phyloP scores from a whole-genome alignment of 2,113 vertebrate genomes.

The Alaudala cheleensis region DNA sequence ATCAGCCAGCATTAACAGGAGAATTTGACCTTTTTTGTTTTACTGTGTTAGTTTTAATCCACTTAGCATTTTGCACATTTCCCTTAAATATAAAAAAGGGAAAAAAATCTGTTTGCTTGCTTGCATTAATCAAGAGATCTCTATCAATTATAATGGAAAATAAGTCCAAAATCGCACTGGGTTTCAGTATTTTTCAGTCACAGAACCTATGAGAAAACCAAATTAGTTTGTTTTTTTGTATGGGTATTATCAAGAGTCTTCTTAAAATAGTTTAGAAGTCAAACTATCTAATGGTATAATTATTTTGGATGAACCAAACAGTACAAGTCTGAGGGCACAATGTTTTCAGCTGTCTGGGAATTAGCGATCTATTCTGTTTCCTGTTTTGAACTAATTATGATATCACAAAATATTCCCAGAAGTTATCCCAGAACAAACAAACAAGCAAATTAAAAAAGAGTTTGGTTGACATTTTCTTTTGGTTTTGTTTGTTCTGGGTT shows the following conservation, averaged over 20 bases:
- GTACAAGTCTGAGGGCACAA: not conserved
- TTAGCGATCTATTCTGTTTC: not conserved
- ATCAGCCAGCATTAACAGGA: not conserved
- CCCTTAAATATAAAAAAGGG: not conserved
- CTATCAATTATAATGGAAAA: not conserved
- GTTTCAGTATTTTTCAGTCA: not conserved
- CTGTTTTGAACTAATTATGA: not conserved
- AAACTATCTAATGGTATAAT: not conserved
- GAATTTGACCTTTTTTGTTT: not conserved
- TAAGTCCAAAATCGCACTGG: not conserved
- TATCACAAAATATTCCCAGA: not conserved
- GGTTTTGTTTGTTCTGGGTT: not conserved
- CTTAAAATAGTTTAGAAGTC: slow-evolving; percentile 9
- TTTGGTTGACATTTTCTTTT: not conserved
- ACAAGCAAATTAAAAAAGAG: not conserved
- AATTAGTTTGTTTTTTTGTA: not conserved
- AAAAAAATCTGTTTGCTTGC: not conserved
- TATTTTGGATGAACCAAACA: not conserved
- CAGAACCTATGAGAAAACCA: not conserved
- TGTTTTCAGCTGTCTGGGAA: not conserved
- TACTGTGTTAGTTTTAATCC: not conserved
- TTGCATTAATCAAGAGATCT: not conserved
- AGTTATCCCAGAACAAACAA: not conserved
- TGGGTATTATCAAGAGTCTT: not conserved
- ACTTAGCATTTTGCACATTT: not conserved